Conservation (phyloP, 92 coral and sea anemone species). For the Palythoa heliodiscus region DNA sequence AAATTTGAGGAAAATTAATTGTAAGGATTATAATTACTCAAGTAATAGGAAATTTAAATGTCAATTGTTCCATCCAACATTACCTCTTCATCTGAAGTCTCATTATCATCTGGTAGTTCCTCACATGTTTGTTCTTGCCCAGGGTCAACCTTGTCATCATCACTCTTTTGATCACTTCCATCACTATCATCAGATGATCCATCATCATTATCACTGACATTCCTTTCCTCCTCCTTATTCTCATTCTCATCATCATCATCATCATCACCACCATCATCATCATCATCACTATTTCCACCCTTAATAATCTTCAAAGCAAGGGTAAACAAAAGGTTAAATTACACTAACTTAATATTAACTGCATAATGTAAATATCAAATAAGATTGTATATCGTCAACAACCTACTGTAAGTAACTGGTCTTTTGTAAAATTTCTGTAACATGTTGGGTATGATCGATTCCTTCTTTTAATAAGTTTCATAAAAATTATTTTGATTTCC, state of each 20-base stretch:
- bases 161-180: slow-evolving; percentile 14
- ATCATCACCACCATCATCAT: slow-evolving; percentile 29
- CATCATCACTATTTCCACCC: not conserved
- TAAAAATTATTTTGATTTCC: too few species aligned
- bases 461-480: too few species aligned
- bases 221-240: slow-evolving; percentile 22
- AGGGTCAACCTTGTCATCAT: not conserved
- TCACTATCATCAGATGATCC: slow-evolving; percentile 35
- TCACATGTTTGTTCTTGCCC: not conserved
- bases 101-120: slow-evolving; percentile 36
- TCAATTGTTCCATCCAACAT: too few species aligned
- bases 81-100: slow-evolving; percentile 83
- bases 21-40: too few species aligned
- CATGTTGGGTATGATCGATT: too few species aligned
- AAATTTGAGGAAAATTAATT: too few species aligned
- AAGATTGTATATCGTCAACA: not conserved
- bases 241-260: slow-evolving; percentile 37
- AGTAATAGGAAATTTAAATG: too few species aligned
- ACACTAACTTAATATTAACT: not conserved
- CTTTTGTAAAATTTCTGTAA: too few species aligned
- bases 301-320: slow-evolving; percentile 16
- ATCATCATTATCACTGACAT: slow-evolving; percentile 20
- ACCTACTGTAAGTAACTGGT: too few species aligned
- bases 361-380: too few species aligned
- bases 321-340: not conserved